Conservation (phyloP, 92 coral and sea anemone genomes). For the Epizoanthus stellaris region DNA sequence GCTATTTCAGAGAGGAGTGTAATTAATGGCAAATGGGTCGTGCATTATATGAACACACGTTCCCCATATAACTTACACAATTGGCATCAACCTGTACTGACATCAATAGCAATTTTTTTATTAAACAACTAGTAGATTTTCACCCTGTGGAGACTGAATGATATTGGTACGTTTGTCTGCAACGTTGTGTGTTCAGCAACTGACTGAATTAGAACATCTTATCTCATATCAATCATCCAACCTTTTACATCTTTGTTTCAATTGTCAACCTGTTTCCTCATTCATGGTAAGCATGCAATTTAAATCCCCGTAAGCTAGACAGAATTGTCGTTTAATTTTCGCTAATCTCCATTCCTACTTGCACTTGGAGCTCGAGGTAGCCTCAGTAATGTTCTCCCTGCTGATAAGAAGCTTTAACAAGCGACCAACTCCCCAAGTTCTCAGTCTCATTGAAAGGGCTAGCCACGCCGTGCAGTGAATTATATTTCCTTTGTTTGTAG, state of each 20-base stretch:
- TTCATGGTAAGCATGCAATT: constrained; percentile 86
- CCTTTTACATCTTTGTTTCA: constrained; percentile 91
- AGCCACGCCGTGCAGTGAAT: constrained; percentile 99
- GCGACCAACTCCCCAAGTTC: constrained; percentile 63
- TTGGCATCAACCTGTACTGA: constrained; percentile 91
- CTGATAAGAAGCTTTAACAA: constrained; percentile 52
- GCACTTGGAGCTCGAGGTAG: constrained; percentile 3
- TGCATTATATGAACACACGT: constrained; percentile 96
- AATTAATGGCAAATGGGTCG: constrained; percentile 83
- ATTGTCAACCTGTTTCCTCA: constrained; percentile 89
- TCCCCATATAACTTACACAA: constrained; percentile 84
- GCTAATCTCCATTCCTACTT: constrained; percentile 30
- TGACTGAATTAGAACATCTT: constrained; percentile 79
- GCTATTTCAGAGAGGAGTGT: constrained; percentile 76
- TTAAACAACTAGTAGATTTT: constrained; percentile 77
- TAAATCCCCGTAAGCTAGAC: constrained; percentile 39
- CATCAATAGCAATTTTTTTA: constrained; percentile 84
- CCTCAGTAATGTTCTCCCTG: constrained; percentile 20
- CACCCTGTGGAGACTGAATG: constrained; percentile 86
- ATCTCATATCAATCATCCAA: constrained; percentile 82
- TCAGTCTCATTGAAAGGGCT: constrained; percentile 90
- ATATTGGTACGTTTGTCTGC: constrained; percentile 78
- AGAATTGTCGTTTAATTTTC: constrained; percentile 31
- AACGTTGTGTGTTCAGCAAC: constrained; percentile 88
- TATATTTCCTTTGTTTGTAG: constrained; percentile 99